A percentile compares a stretch with the other conserved stretches of the same genome.
Conservation (phyloP, 2,797 vertebrate genomes). For the Rallus crepitans region DNA sequence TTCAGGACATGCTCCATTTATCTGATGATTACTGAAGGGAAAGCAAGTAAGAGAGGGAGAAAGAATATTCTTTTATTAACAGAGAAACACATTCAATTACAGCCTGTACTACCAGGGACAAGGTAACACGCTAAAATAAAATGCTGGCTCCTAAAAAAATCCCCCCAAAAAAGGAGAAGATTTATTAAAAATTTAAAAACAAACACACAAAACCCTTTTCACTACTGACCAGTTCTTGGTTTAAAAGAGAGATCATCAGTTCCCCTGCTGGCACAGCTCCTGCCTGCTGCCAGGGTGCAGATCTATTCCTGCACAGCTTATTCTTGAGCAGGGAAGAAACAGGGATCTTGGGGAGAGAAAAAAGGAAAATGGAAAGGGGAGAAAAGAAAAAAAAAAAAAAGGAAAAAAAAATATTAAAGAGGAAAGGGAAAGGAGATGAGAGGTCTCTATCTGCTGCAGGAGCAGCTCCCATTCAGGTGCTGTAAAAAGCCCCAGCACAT, state of each 20-base stretch:
- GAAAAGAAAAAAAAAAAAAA: not conserved
- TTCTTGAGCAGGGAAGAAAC: not conserved
- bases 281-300: not conserved
- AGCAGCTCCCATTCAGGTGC: not conserved
- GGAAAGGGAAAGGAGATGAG: not conserved
- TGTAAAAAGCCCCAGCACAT: not conserved
- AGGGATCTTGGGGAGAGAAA: not conserved
- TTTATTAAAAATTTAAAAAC: constrained; percentile 1
- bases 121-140: not conserved
- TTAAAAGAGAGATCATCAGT: not conserved
- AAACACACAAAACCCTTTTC: not conserved
- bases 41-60: not conserved
- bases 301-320: not conserved
- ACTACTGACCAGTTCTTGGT: not conserved
- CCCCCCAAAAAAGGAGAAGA: not conserved
- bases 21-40: not conserved
- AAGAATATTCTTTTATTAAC: constrained; percentile 20
- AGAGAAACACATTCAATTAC: constrained; percentile 23
- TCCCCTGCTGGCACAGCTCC: not conserved
- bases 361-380: not conserved
- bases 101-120: constrained; percentile 3
- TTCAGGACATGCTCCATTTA: constrained; percentile 8
- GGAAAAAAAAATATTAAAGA: not conserved
- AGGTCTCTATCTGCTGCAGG: not conserved
- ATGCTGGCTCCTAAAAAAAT: not conserved